phyloP scores from a whole-genome alignment of 2,888 invertebrate species.

The Dryobotodes eremita region DNA sequence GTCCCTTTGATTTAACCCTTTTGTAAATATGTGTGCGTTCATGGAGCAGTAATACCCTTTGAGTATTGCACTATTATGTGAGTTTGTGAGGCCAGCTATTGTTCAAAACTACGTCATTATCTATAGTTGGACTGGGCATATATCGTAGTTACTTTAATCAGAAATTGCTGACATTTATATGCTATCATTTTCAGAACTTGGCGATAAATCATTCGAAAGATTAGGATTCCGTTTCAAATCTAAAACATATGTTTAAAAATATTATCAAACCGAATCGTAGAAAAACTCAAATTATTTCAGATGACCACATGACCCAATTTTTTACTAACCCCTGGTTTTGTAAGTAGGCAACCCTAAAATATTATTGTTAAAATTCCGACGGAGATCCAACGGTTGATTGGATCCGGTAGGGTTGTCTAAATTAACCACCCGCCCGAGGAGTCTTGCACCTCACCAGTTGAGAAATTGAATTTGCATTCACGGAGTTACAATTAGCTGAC shows the following conservation, averaged over 20 bases:
- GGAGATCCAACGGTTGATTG: conserved; percentile 67
- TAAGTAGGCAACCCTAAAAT: conserved; percentile 58
- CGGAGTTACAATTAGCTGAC: conserved; percentile 74
- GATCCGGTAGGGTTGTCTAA: conserved; percentile 67
- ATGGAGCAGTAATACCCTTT: conserved; percentile 23
- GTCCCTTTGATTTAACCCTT: conserved; percentile 27
- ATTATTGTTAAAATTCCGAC: conserved; percentile 66
- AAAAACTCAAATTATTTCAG: conserved; percentile 33
- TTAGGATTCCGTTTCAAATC: not conserved
- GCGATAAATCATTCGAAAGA: not conserved
- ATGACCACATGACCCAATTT: conserved; percentile 29
- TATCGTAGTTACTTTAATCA: not conserved
- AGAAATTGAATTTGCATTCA: conserved; percentile 75
- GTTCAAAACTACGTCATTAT: not conserved
- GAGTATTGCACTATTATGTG: conserved; percentile 34
- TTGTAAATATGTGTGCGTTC: conserved; percentile 4
- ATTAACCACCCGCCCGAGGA: conserved; percentile 67
- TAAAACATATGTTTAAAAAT: conserved; percentile 3
- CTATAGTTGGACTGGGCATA: not conserved
- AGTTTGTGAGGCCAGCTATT: conserved; percentile 1
- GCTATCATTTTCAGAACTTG: not conserved
- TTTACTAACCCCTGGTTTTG: conserved; percentile 43
- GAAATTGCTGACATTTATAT: not conserved
- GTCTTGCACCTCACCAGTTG: conserved; percentile 66
- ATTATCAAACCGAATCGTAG: not conserved